These are phyloP conservation scores for Ahaetulla prasina DNA, from an alignment of 2,113 vertebrate genomes.

Conservation along the genomic window DNA sequence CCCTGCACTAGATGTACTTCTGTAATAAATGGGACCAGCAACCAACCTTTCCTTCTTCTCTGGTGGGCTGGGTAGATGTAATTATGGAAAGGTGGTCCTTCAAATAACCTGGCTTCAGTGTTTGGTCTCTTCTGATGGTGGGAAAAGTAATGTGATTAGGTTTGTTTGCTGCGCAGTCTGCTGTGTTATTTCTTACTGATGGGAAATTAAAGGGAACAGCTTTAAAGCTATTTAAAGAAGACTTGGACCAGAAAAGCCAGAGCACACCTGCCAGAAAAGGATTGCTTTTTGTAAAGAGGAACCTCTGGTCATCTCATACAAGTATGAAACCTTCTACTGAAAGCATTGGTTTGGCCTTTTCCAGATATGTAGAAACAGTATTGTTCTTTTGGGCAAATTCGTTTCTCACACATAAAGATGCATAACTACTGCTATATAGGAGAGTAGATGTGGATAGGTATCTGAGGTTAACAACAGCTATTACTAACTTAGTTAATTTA, in stretches of 20 bases:
- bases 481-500: background rate
- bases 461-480: background rate
- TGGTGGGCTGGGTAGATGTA: background rate
- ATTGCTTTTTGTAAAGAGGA: background rate
- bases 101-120: background rate
- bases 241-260: background rate
- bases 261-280: background rate
- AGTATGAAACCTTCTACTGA: background rate
- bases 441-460: background rate
- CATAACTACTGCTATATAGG: background rate
- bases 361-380: background rate
- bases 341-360: background rate
- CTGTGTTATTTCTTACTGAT: background rate
- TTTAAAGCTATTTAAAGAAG: background rate
- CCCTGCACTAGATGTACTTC: too few relatives aligned
- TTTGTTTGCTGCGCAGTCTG: background rate
- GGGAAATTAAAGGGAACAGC: background rate
- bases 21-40: background rate
- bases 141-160: background rate
- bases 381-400: background rate
- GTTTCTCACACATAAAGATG: background rate
- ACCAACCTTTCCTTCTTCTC: background rate
- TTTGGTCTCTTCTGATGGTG: background rate
- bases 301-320: background rate
- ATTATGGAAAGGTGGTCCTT: background rate